A percentile compares a stretch with the other conserved stretches of the same genome.
phyloP scores from a whole-genome alignment of 1,140 invertebrate genomes.

The Leptopilina boulardi region DNA sequence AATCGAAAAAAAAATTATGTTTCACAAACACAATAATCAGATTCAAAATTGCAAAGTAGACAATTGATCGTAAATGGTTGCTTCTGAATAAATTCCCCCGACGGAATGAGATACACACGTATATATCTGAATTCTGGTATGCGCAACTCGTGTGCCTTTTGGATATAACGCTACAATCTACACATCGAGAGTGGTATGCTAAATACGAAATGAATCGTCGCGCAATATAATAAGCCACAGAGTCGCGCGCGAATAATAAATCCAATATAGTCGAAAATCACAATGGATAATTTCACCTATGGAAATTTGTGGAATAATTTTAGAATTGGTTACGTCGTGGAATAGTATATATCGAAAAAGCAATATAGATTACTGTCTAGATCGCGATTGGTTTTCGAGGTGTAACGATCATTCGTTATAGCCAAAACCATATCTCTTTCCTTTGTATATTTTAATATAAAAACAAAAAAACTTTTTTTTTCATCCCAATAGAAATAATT shows the following conservation, averaged over 20 bases:
- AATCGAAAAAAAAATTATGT: not conserved
- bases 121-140: not conserved
- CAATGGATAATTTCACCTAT: slow-evolving; percentile 54
- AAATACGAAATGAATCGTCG: slow-evolving; percentile 48
- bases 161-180: slow-evolving; percentile 1
- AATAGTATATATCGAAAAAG: slow-evolving; percentile 49
- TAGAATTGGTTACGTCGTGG: slow-evolving; percentile 40
- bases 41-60: not conserved
- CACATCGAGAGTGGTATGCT: slow-evolving; percentile 25
- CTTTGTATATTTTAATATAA: not conserved
- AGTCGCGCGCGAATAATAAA: slow-evolving; percentile 53
- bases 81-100: slow-evolving; percentile 21
- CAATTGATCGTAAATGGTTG: slow-evolving; percentile 1
- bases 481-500: no score
- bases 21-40: not conserved
- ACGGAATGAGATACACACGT: not conserved
- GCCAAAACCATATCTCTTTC: not conserved
- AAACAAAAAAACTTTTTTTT: no score
- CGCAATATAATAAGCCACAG: slow-evolving; percentile 53
- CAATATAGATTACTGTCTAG: not conserved
- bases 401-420: not conserved
- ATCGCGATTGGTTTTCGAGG: not conserved
- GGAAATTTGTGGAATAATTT: slow-evolving; percentile 50
- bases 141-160: slow-evolving; percentile 16
- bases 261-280: slow-evolving; percentile 54